phyloP scores from a whole-genome alignment of 2,113 vertebrate species.

The Martes martes region DNA sequence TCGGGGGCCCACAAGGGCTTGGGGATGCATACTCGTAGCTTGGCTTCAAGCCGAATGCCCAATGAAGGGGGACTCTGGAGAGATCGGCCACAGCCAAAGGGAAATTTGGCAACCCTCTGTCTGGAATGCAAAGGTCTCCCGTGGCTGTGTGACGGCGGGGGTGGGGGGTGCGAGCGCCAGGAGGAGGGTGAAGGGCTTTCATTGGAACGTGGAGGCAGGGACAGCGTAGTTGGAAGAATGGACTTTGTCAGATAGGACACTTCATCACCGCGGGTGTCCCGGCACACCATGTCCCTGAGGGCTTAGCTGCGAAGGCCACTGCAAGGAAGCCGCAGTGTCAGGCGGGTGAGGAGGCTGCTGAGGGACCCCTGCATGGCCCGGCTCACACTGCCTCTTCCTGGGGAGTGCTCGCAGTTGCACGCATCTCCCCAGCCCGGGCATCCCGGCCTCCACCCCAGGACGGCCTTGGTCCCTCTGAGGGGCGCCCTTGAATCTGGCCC shows the following conservation, averaged over 20 bases:
- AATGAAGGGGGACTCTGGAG: neutral
- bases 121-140: neutral
- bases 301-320: neutral
- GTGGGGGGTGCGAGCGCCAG: rapidly evolving
- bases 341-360: neutral
- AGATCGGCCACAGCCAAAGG: neutral
- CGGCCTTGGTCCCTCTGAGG: neutral
- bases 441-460: neutral
- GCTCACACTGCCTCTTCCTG: neutral
- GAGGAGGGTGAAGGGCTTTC: neutral
- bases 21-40: rapidly evolving
- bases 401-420: neutral
- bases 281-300: neutral
- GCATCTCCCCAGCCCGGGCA: neutral
- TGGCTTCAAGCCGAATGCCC: neutral
- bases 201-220: neutral
- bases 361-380: rapidly evolving
- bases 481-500: neutral
- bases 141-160: neutral
- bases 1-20: rapidly evolving
- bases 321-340: neutral
- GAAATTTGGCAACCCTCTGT: neutral
- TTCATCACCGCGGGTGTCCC: neutral
- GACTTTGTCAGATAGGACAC: neutral
- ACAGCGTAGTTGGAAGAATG: neutral